Conservation (phyloP, 2,797 vertebrate species). For the Microchirus variegatus region DNA sequence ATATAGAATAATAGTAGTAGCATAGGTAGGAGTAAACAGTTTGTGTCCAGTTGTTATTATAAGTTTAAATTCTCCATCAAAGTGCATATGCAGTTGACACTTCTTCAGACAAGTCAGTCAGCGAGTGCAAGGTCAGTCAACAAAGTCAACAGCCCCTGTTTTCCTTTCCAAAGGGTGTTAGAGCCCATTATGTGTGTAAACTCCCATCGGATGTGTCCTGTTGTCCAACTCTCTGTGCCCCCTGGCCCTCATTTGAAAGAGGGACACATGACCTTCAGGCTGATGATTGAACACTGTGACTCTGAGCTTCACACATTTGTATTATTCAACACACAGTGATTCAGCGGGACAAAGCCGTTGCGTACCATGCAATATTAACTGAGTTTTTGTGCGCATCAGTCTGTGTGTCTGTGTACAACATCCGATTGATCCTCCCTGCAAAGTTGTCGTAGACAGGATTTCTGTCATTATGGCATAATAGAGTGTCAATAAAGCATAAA, state of each 20-base stretch:
- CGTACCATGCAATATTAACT: neutral
- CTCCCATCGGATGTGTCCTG: conserved; percentile 47
- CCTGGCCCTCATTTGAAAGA: conserved; percentile 54
- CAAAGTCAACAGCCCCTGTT: conserved; percentile 49
- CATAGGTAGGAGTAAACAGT: too few relatives aligned
- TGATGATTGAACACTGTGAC: conserved; percentile 12
- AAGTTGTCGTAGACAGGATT: too few relatives aligned
- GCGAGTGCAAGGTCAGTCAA: conserved; percentile 58
- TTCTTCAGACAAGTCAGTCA: conserved; percentile 24
- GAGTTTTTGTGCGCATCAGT: neutral
- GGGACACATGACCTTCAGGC: conserved; percentile 39
- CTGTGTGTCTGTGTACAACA: neutral
- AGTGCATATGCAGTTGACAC: neutral
- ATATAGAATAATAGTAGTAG: too few relatives aligned
- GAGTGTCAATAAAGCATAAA: too few relatives aligned
- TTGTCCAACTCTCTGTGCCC: conserved; percentile 47
- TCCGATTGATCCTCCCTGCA: too few relatives aligned
- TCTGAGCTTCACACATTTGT: conserved; percentile 8
- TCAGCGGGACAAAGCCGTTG: neutral
- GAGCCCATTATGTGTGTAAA: conserved; percentile 52
- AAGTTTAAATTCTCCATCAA: too few relatives aligned
- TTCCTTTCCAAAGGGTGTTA: conserved; percentile 39
- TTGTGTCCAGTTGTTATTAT: too few relatives aligned
- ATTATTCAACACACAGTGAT: conserved; percentile 25
- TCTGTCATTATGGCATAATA: too few relatives aligned